A percentile compares a stretch with the other conserved stretches of the same genome.
phyloP scores from a whole-genome alignment of 2,113 vertebrate genomes.

The Toxostoma redivivum region DNA sequence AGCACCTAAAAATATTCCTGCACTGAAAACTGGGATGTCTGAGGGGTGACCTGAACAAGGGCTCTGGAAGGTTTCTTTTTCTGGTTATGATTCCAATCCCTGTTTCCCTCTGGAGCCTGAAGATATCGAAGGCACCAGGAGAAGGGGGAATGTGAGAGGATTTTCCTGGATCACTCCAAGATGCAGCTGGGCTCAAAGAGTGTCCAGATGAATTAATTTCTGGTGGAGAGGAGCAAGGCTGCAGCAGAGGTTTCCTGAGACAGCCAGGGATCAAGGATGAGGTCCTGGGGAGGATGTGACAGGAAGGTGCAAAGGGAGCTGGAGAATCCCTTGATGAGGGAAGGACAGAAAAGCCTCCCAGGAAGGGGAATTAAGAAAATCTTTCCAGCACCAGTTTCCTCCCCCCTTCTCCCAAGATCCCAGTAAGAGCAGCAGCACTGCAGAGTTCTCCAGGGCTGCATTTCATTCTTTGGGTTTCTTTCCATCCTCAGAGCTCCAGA shows the following conservation, averaged over 20 bases:
- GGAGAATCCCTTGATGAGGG: background rate
- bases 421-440: background rate
- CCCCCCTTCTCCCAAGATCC: background rate
- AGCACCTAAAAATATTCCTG: constrained; percentile 26
- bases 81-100: background rate
- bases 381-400: background rate
- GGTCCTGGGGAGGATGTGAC: background rate
- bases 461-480: too few relatives aligned
- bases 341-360: background rate
- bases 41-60: background rate
- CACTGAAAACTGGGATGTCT: background rate
- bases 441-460: background rate
- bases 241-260: background rate
- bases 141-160: background rate
- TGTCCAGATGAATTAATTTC: background rate
- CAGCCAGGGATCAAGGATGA: background rate
- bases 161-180: background rate
- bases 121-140: accelerated
- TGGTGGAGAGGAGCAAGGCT: background rate
- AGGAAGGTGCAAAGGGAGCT: background rate
- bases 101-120: background rate
- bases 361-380: background rate
- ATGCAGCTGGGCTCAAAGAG: background rate
- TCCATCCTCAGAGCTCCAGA: background rate
- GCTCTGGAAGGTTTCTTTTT: background rate